These are phyloP conservation scores for Gallinago media DNA, from an alignment of 2,113 vertebrate genomes.

Conservation along the genomic window DNA sequence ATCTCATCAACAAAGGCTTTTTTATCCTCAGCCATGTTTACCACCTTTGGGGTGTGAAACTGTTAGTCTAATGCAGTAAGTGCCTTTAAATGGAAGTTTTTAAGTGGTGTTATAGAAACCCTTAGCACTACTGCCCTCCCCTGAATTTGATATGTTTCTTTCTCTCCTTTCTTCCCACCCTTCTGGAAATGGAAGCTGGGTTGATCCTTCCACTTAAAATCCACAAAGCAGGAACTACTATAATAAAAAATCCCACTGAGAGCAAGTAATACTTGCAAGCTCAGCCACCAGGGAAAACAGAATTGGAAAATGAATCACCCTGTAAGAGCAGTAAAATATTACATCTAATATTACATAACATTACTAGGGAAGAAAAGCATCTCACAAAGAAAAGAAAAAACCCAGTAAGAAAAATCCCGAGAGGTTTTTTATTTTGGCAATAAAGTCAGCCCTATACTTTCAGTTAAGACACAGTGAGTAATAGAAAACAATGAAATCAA, in stretches of 20 bases:
- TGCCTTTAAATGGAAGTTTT: neutral
- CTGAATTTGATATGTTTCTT: neutral
- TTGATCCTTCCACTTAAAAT: neutral
- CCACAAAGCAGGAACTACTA: neutral
- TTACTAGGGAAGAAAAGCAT: neutral
- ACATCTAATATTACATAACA: neutral
- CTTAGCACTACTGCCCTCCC: neutral
- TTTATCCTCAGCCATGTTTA: neutral
- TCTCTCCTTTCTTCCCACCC: neutral
- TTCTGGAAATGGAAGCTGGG: neutral
- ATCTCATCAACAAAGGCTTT: constrained; percentile 6
- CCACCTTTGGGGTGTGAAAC: neutral
- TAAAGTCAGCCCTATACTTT: neutral
- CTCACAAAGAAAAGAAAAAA: neutral
- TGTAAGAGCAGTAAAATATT: neutral
- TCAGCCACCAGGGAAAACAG: neutral
- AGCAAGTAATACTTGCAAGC: neutral
- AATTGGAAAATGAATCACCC: neutral
- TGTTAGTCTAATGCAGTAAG: neutral
- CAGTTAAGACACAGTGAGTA: neutral
- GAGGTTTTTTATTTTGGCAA: neutral
- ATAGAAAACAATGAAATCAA: neutral
- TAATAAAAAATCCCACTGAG: neutral
- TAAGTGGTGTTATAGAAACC: neutral
- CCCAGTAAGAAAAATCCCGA: neutral